Conservation (phyloP, 2,797 vertebrate genomes). For the Microcaecilia unicolor region DNA sequence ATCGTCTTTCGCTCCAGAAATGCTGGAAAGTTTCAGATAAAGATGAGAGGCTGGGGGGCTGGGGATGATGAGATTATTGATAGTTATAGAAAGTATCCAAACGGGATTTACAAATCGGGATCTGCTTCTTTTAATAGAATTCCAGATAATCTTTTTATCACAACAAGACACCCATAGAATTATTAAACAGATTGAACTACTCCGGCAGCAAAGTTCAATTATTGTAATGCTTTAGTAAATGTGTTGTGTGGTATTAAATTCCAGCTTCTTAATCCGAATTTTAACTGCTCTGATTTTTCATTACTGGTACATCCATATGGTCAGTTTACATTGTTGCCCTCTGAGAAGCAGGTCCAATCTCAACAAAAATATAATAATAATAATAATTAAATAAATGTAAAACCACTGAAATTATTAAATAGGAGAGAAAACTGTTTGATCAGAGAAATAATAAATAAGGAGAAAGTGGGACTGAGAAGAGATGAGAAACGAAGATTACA, state of each 20-base stretch:
- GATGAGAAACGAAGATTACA: conserved; percentile 18
- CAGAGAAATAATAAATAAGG: not conserved
- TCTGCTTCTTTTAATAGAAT: conserved; percentile 87
- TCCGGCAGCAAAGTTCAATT: conserved; percentile 94
- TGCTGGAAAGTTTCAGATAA: conserved; percentile 79
- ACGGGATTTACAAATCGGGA: conserved; percentile 76
- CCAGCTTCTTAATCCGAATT: conserved; percentile 81
- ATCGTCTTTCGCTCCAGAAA: conserved; percentile 63
- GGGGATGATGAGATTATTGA: conserved; percentile 67
- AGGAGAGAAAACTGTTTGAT: rapidly evolving
- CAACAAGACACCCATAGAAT: conserved; percentile 85
- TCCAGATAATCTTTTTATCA: conserved; percentile 86
- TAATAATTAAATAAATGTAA: not conserved
- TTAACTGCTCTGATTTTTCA: conserved; percentile 86
- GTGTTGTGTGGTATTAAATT: conserved; percentile 82
- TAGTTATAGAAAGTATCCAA: conserved; percentile 77
- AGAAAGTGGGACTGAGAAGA: not conserved
- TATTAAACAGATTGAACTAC: conserved; percentile 83
- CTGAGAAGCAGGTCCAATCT: conserved; percentile 26
- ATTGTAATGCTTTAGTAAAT: conserved; percentile 90
- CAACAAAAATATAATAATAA: too few species aligned
- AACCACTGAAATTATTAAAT: not conserved
- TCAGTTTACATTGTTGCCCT: conserved; percentile 47
- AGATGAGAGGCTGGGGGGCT: conserved; percentile 58
- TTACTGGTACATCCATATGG: conserved; percentile 78